Percentiles rank a stretch among this genome's conserved stretches.
These are phyloP conservation scores for Coenobita brevimanus DNA, from an alignment of 1,140 invertebrate genomes.

Conservation along the genomic window DNA sequence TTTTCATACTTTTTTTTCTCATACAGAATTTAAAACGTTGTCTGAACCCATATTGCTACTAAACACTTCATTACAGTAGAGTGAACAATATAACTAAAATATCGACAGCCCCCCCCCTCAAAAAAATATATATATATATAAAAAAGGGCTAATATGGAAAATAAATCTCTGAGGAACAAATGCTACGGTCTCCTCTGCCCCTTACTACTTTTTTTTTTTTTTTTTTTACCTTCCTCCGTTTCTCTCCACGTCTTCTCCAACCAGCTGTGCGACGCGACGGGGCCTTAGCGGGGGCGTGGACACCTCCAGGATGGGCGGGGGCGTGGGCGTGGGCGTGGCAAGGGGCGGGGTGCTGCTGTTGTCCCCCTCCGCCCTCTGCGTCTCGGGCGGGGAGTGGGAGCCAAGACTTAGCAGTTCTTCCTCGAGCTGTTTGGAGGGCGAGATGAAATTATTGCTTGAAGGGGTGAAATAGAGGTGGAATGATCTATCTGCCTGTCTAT, in stretches of 20 bases:
- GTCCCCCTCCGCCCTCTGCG: background rate
- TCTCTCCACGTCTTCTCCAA: background rate
- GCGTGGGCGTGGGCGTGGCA: constrained; percentile 1
- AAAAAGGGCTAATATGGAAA: no score
- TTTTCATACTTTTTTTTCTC: no score
- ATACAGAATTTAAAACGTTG: no score
- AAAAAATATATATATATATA: no score
- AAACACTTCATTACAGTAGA: no score
- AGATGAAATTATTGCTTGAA: background rate
- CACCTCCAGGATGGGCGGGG: background rate
- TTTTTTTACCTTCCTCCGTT: constrained; percentile 11
- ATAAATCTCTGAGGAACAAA: background rate
- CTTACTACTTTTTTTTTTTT: constrained; percentile 23
- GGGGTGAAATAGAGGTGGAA: background rate
- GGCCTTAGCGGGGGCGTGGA: constrained; percentile 23
- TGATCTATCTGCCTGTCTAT: no score
- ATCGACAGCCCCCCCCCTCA: no score
- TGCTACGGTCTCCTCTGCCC: background rate
- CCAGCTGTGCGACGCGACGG: background rate
- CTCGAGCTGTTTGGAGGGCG: constrained; percentile 5
- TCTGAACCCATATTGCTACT: no score
- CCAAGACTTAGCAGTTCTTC: constrained; percentile 21
- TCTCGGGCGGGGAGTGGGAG: background rate
- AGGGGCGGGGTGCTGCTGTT: background rate
- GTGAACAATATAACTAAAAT: no score